A percentile compares a stretch with the other conserved stretches of the same genome.
These are phyloP conservation scores for Gymnothorax reevesii DNA, from an alignment of 2,797 vertebrate genomes.

Conservation along the genomic window DNA sequence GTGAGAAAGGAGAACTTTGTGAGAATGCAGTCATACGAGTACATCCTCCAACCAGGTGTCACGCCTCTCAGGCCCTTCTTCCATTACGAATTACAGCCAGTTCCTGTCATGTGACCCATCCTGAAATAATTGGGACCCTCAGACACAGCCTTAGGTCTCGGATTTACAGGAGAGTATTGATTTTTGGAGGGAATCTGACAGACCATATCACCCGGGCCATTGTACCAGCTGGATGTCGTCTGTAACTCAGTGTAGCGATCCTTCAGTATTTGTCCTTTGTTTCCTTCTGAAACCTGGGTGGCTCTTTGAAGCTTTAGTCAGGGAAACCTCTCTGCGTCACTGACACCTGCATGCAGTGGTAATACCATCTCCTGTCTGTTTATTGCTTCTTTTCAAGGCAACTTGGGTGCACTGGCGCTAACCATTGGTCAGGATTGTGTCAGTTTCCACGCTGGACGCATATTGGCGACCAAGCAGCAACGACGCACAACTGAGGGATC, in stretches of 20 bases:
- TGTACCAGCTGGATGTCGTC: background rate
- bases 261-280: background rate
- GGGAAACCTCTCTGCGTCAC: background rate
- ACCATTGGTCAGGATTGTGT: background rate
- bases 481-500: background rate
- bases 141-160: background rate
- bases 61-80: background rate
- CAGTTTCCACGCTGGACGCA: background rate
- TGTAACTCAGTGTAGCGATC: background rate
- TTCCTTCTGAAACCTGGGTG: background rate
- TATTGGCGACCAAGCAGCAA: slow-evolving; percentile 55
- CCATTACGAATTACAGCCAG: background rate
- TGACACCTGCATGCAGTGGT: too few relatives aligned
- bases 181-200: background rate
- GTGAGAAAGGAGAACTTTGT: background rate
- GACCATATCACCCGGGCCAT: background rate
- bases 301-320: background rate
- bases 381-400: background rate
- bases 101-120: background rate
- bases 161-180: background rate
- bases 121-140: background rate
- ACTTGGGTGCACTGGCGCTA: background rate
- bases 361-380: background rate
- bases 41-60: background rate
- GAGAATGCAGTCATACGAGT: background rate